Percentiles rank a stretch among this genome's conserved stretches.
These are phyloP conservation scores for Gallinago stenura DNA, from an alignment of 2,797 vertebrate genomes.

Conservation along the genomic window DNA sequence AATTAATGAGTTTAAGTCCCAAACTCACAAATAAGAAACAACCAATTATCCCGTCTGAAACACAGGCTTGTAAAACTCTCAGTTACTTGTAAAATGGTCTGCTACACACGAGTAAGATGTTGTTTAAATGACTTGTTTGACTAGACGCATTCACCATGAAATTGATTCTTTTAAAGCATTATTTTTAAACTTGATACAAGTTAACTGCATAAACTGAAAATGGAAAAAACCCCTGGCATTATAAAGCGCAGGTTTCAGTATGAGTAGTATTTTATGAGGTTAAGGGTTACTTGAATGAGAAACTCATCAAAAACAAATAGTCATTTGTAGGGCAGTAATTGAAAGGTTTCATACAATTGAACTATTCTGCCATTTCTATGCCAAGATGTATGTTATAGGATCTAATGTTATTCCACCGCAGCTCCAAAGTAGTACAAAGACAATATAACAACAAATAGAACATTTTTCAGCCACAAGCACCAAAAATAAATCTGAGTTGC, in stretches of 20 bases:
- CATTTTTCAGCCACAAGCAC: not conserved
- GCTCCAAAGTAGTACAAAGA: not conserved
- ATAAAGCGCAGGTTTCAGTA: constrained; percentile 16
- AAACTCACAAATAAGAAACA: constrained; percentile 88
- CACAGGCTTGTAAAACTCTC: constrained; percentile 90
- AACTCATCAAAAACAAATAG: constrained; percentile 42
- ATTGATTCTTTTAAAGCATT: constrained; percentile 87
- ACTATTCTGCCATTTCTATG: not conserved
- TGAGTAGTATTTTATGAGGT: constrained; percentile 62
- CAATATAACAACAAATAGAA: not conserved
- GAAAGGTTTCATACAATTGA: not conserved
- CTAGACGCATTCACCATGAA: constrained; percentile 91
- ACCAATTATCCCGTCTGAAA: constrained; percentile 92
- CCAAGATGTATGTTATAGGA: not conserved
- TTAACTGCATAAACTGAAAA: constrained; percentile 67
- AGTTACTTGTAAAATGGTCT: constrained; percentile 92
- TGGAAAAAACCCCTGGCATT: constrained; percentile 39
- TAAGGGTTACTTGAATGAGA: constrained; percentile 31
- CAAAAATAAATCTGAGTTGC: not conserved
- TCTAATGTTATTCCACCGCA: not conserved
- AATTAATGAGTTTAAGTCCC: constrained; percentile 84
- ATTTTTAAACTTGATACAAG: constrained; percentile 73
- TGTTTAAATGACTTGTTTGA: constrained; percentile 85
- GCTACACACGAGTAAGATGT: constrained; percentile 86
- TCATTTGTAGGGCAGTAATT: constrained; percentile 33